Conservation (phyloP, 2,888 invertebrate species). For the Trichacis sp. region DNA sequence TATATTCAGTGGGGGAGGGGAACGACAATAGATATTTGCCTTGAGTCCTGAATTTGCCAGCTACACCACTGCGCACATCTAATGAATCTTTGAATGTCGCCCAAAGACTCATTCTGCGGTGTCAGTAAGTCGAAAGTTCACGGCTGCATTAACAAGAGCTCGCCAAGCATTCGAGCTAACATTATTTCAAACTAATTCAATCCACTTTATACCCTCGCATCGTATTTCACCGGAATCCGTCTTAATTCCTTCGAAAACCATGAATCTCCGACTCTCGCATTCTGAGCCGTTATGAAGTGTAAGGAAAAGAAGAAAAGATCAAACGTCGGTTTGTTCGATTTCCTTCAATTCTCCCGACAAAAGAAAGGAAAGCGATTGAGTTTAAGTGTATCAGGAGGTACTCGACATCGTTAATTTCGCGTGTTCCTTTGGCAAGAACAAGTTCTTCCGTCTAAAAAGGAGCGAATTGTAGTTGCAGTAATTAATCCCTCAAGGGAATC, state of each 20-base stretch:
- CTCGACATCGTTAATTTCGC: not conserved
- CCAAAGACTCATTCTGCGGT: slow-evolving; percentile 1
- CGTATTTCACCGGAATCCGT: not conserved
- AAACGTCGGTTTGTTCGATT: no score
- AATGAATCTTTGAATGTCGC: not conserved
- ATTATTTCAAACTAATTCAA: not conserved
- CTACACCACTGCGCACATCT: no score
- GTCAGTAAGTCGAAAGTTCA: not conserved
- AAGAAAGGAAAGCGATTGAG: no score
- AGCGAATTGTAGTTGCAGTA: slow-evolving; percentile 17
- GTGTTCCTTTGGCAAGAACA: not conserved
- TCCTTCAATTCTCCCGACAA: no score
- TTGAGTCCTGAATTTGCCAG: no score
- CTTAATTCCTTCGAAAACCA: not conserved
- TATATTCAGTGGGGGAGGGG: no score
- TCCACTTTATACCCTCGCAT: not conserved
- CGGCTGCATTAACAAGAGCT: not conserved
- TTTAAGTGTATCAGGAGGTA: not conserved
- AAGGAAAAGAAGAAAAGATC: not conserved
- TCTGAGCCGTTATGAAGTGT: not conserved
- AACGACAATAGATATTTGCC: no score
- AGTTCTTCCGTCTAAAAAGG: slow-evolving; percentile 17
- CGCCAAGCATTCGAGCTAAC: not conserved
- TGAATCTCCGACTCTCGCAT: not conserved
- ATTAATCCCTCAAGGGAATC: slow-evolving; percentile 23